These are phyloP conservation scores for Leptinotarsa undecemlineata DNA, from an alignment of 1,140 invertebrate genomes.

Conservation along the genomic window DNA sequence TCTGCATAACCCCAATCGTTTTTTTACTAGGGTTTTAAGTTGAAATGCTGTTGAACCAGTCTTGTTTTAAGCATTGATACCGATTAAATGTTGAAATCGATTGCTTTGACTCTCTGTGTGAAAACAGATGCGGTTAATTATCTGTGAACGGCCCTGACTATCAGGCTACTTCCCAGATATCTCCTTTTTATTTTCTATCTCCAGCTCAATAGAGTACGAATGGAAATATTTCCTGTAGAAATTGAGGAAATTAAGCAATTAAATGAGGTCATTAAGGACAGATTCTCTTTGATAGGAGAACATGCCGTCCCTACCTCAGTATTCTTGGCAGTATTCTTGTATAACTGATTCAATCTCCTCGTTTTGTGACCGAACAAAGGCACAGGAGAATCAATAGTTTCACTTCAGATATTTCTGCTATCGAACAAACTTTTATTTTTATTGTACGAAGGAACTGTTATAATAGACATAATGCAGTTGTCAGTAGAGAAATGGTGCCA, in stretches of 20 bases:
- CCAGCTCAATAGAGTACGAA: background rate
- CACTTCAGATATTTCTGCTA: background rate
- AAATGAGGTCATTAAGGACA: background rate
- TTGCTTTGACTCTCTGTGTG: no score
- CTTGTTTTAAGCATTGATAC: no score
- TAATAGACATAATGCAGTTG: conserved; percentile 6
- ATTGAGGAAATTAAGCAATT: conserved; percentile 3
- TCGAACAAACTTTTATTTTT: background rate
- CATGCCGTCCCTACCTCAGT: background rate
- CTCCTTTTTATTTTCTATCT: no score
- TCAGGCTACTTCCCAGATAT: no score
- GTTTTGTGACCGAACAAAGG: background rate
- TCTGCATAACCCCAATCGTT: no score
- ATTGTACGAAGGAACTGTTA: background rate
- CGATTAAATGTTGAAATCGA: no score
- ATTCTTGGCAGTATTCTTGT: background rate
- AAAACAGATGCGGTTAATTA: no score
- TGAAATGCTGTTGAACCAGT: no score
- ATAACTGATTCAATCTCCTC: background rate
- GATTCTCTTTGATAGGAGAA: background rate
- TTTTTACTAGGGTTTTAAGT: no score
- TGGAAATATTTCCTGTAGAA: conserved; percentile 3
- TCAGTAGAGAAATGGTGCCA: background rate
- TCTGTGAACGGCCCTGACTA: no score
- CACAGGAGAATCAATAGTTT: background rate